A percentile compares a stretch with the other conserved stretches of the same genome.
phyloP scores from a whole-genome alignment of 2,888 invertebrate genomes.

The Timema podura region DNA sequence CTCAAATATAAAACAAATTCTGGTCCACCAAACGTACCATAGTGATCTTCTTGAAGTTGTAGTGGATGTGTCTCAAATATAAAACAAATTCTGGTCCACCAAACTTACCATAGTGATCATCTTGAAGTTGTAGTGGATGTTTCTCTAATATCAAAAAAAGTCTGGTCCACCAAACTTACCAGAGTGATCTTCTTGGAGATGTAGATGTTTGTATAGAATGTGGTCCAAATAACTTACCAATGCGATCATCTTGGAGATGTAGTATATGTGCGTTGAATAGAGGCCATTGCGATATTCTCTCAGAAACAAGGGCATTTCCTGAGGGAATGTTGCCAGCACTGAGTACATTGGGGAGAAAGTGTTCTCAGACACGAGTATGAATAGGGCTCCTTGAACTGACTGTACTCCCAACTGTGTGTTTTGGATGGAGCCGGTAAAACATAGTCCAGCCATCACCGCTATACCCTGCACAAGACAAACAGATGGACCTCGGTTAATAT shows the following conservation, averaged over 20 bases:
- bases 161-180: too few relatives aligned
- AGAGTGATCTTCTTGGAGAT: too few relatives aligned
- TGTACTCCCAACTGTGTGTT: conserved; percentile 78
- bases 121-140: too few relatives aligned
- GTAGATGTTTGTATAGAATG: too few relatives aligned
- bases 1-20: too few relatives aligned
- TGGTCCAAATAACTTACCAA: conserved; percentile 56
- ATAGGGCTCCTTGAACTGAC: conserved; percentile 82
- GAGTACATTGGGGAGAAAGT: conserved; percentile 91
- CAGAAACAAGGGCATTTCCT: conserved; percentile 72
- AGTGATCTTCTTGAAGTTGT: too few relatives aligned
- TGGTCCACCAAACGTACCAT: too few relatives aligned
- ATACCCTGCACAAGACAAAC: conserved; percentile 44
- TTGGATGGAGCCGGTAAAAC: conserved; percentile 71
- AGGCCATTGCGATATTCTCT: conserved; percentile 79
- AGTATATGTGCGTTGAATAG: conserved; percentile 76
- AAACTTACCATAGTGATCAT: too few relatives aligned
- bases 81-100: too few relatives aligned
- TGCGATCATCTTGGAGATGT: conserved; percentile 71
- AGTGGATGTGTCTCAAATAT: too few relatives aligned
- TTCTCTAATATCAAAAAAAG: too few relatives aligned
- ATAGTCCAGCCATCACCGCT: conserved; percentile 75
- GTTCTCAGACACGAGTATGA: conserved; percentile 84
- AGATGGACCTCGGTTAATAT: too few relatives aligned
- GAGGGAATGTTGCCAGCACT: conserved; percentile 78